Evolutionary conservation across 2,113 vertebrate genomes (phyloP), one percentile per base, ranked within the genome.

Genomic region (Carassius gibelio): DNA sequence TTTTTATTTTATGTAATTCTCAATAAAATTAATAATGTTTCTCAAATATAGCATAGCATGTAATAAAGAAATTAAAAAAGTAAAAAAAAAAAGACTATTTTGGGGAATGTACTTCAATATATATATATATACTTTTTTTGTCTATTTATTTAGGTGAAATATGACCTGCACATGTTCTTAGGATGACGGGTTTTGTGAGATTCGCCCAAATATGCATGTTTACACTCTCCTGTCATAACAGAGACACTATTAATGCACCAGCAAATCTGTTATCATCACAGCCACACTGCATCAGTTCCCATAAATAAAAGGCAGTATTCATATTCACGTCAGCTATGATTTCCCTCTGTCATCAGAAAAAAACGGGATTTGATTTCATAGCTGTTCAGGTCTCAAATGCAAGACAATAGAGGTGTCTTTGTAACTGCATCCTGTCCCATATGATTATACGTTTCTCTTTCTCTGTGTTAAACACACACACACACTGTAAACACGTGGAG

Each of bases 371-470:
- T 48, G 7, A 64, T 81, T 81, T 81, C 77, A 80, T 21, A 45
- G 59, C 14, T 26, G 36, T 23, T 38, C 36, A 66, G 38, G 59
- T 38, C n/a, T 64, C 59, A 80, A 8, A 1, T 64, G 34, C 52
- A 80, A 80, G 34, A 50, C 74, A 77, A 75, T 38, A 68, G 64
- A 64, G 61, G 38, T 77, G 86, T 88, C 81, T 92, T 91, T 94
- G 93, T 91, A 88, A 92, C 94, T 94, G 93, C 91, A 92, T 52
- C 75, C 50, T 90, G 91, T 89, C 90, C 93, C 91, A 88, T 89
- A 90, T 80, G 59, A 38, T 38, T 69, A 57, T 62, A 61, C 75
- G 59, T 85, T 79, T 77, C 15, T 21, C 13, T 36, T 21, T 38
- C 38, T 72, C 3, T 23, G 21, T 59, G 57, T 80, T 50, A 42